Evolutionary conservation across 2,113 vertebrate species (phyloP), one percentile per base, ranked within the genome.

Genomic region (Oryzias javanicus): DNA sequence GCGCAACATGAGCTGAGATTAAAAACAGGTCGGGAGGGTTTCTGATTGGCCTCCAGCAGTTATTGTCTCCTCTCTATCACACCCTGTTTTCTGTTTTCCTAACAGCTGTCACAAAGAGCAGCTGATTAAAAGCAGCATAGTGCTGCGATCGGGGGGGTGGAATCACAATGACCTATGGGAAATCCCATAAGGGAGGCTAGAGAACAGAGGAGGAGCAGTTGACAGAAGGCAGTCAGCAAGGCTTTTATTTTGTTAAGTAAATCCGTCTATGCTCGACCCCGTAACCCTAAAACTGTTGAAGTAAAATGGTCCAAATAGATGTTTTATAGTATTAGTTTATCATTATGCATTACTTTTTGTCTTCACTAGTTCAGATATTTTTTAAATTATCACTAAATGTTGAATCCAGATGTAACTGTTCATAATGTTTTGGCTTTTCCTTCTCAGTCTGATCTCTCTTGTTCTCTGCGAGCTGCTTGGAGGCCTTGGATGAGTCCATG

Each of bases 401-500:
- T 12, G 2, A 35, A 35, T 35, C 10, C 10, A 2, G 7, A 12
- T 35, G 10, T 35, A 35, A 35, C 12, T 10, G 35, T 35, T 35
- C 10, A 3, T 35, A 2, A 35, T 12, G 35, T 35, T 35, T 35
- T 10, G 12, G 35, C 25, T 27, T 27, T 27, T 27, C 25, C 6
- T 27, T 17, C n/a, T 17, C 14, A 17, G 49, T 18, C 6, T 18
- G 12, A 5, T 53, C 29, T 3, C n/a, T 40, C 27, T 35, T 8
- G 8, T 24, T 74, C 65, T 70, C 47, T 53, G 14, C 61, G 78
- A 72, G 69, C 58, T 64, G 5, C 61, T 64, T 17, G n/a, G 71
- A 64, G 81, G 69, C 89, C 77, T 86, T 81, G 69, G 56, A 71
- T 77, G 49, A 89, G 89, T 89, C 84, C 88, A 84, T 45, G 55